Percentiles rank a stretch among this genome's conserved stretches.
Conservation (phyloP, 2,113 vertebrate species). For the Nycticryphes semicollaris region DNA sequence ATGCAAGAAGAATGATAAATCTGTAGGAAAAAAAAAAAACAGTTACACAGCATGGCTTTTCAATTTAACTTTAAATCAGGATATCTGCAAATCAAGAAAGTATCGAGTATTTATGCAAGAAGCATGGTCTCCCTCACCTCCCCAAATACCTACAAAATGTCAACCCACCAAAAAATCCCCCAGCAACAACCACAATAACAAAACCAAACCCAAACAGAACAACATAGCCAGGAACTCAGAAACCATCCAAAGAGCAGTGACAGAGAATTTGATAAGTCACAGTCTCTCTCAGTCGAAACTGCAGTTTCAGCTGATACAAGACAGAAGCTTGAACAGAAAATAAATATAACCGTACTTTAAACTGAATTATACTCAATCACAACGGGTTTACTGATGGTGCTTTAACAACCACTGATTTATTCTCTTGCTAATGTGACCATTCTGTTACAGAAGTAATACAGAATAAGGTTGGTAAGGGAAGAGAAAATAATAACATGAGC, state of each 20-base stretch:
- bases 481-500: background rate
- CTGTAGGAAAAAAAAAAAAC: background rate
- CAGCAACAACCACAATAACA: background rate
- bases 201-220: background rate
- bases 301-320: background rate
- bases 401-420: background rate
- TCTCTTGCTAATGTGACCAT: background rate
- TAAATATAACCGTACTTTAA: background rate
- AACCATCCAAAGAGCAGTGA: background rate
- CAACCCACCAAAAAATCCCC: too few relatives aligned
- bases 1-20: background rate
- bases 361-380: background rate
- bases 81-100: background rate
- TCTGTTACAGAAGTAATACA: background rate
- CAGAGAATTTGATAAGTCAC: background rate
- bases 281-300: background rate
- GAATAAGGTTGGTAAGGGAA: background rate
- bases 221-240: background rate
- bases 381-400: background rate
- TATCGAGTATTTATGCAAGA: background rate
- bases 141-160: background rate
- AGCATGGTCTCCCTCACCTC: background rate
- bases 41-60: background rate
- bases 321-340: background rate
- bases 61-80: background rate